These are phyloP conservation scores for Sinocyclocheilus anophthalmus DNA, from an alignment of 2,113 vertebrate genomes.

Conservation along the genomic window DNA sequence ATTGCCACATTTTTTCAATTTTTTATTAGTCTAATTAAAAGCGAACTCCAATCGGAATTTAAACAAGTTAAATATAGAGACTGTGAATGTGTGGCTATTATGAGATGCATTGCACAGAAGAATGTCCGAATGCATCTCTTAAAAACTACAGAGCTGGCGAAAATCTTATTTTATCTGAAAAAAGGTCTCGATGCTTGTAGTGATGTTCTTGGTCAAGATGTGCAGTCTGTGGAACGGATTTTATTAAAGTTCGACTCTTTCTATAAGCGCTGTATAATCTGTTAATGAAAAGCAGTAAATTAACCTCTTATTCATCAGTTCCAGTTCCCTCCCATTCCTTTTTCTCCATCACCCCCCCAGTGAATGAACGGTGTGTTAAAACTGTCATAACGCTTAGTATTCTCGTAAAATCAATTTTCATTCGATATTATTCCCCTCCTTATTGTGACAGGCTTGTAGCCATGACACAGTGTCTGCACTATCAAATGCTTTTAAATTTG, in stretches of 20 bases:
- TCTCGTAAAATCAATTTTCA: slow-evolving; percentile 14
- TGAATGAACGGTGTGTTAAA: neutral
- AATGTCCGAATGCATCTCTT: neutral
- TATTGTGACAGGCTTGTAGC: slow-evolving; percentile 13
- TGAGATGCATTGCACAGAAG: neutral
- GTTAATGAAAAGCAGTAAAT: slow-evolving; percentile 20
- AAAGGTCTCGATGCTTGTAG: neutral
- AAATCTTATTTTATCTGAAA: neutral
- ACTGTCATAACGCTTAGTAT: neutral
- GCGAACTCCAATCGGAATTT: slow-evolving; percentile 27
- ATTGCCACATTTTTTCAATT: slow-evolving; percentile 44
- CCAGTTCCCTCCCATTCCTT: neutral
- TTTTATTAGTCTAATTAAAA: slow-evolving; percentile 48
- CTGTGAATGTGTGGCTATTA: slow-evolving; percentile 26
- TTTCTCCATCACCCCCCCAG: neutral
- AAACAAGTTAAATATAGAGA: slow-evolving; percentile 44
- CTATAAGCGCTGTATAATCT: slow-evolving; percentile 5
- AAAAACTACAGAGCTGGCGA: neutral
- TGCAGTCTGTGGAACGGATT: neutral
- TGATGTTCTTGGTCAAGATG: too few species aligned
- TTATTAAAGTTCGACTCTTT: neutral
- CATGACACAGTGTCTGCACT: neutral
- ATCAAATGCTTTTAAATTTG: slow-evolving; percentile 8
- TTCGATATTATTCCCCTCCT: neutral
- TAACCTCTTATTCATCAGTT: neutral